Conservation (phyloP, 2,113 vertebrate genomes). For the Megalops atlanticus region DNA sequence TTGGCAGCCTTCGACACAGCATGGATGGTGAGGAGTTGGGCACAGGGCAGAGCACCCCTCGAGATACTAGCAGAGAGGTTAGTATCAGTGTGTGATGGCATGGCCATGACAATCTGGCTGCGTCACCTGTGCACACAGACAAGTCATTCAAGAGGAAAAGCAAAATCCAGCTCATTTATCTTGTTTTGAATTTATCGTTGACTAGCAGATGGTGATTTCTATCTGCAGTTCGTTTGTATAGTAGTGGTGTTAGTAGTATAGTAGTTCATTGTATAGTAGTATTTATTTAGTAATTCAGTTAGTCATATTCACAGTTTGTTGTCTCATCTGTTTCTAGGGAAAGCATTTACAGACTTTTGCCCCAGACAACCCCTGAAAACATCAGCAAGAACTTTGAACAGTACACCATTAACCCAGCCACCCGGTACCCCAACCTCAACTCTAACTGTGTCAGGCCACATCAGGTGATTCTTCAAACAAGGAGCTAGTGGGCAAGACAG, state of each 20-base stretch:
- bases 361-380: conserved; percentile 94
- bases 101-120: background rate
- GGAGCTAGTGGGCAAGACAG: background rate
- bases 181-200: too few species aligned
- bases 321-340: conserved; percentile 70
- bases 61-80: conserved; percentile 92
- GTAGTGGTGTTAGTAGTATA: too few species aligned
- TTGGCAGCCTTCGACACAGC: conserved; percentile 91
- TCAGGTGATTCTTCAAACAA: conserved; percentile 75
- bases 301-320: background rate
- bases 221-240: too few species aligned
- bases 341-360: conserved; percentile 91
- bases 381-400: conserved; percentile 96
- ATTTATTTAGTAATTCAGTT: too few species aligned
- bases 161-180: too few species aligned
- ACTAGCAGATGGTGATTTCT: background rate
- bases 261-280: too few species aligned
- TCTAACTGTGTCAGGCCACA: conserved; percentile 83
- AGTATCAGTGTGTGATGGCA: background rate
- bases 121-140: too few species aligned
- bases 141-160: too few species aligned
- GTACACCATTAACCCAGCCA: conserved; percentile 87
- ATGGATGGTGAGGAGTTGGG: conserved; percentile 93
- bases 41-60: conserved; percentile 76
- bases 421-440: conserved; percentile 94